A percentile compares a stretch with the other conserved stretches of the same genome.
These are phyloP conservation scores for Nycticorax nycticorax DNA, from an alignment of 2,113 vertebrate genomes.

Conservation along the genomic window DNA sequence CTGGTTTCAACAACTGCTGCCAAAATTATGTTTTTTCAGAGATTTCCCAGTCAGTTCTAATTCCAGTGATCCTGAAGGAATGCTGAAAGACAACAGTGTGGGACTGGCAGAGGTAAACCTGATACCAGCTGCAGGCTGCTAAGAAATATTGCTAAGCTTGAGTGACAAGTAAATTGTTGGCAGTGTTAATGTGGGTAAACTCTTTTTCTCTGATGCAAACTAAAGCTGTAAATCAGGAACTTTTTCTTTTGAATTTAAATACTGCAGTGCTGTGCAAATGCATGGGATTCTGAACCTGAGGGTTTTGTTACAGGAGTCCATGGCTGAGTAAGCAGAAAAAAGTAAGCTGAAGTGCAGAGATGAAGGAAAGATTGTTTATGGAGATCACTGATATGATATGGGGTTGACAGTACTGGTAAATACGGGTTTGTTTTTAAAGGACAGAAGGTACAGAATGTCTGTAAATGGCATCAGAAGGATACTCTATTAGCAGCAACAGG, in stretches of 20 bases:
- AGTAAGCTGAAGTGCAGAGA: neutral
- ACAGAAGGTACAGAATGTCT: neutral
- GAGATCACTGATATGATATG: neutral
- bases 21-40: conserved; percentile 34
- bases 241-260: neutral
- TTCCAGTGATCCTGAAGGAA: conserved; percentile 23
- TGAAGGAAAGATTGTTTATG: neutral
- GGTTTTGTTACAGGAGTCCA: neutral
- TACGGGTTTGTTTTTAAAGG: neutral
- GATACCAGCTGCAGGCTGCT: neutral
- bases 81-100: conserved; percentile 11
- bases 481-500: neutral
- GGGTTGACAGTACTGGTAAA: neutral
- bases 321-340: neutral
- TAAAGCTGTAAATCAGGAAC: neutral
- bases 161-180: neutral
- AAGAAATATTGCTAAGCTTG: neutral
- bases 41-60: conserved; percentile 30
- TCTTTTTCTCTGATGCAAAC: neutral
- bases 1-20: conserved; percentile 2
- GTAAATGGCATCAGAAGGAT: neutral
- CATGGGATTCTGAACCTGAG: neutral
- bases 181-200: neutral
- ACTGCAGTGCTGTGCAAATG: neutral
- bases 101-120: neutral